Base-by-base conservation (phyloP, 2,797 vertebrate genomes). In the Kryptolebias ocellatus region DNA sequence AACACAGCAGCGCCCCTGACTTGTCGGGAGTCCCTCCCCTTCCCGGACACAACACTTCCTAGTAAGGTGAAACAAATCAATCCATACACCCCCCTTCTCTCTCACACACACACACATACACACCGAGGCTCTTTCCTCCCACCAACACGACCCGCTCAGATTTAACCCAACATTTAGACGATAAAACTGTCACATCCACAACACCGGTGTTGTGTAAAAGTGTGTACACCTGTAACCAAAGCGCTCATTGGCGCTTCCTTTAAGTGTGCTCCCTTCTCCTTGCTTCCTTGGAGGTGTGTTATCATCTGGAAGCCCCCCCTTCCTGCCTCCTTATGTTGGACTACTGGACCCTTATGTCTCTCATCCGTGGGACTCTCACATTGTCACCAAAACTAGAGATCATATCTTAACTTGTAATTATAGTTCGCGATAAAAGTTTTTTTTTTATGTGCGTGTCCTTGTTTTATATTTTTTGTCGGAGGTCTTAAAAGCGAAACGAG, bases 51-150 rank as follows among this genome's bases (percentile, higher is more conserved):
- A 90, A 90, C 92, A 85, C 95, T 97, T 97, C 96, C 96, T 96
- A 94, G 92, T 95, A 95, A 96, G 96, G 96, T 96, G 95, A 93
- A 96, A 96, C 96, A 92, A 96, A 96, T 96, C 95, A 95, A 95
- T 94, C 95, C 95, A 64, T 79, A 39, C 75, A 59, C 78, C 64
- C 78, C 29, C 69, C 54, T 66, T 58, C 12, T 70, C 57, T 29
- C 39, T 20, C 10, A 18, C 29, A 42, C 62, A 16, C 15, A 37
- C 34, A 52, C 52, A 34, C 31, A 34, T 7, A 34, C 31, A 34
- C 31, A 37, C 34, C 7, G 5, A 10, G 5, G 9, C 34, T 2
- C 34, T 2, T 8, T 8, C 34, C 34, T 8, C 34, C 7, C 34
- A 37, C 34, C 7, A 5, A 37, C 34, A 10, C 5, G 9, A 10